Evolutionary conservation across 2,797 vertebrate genomes (phyloP).

Genomic region (Naso thynnoides): DNA sequence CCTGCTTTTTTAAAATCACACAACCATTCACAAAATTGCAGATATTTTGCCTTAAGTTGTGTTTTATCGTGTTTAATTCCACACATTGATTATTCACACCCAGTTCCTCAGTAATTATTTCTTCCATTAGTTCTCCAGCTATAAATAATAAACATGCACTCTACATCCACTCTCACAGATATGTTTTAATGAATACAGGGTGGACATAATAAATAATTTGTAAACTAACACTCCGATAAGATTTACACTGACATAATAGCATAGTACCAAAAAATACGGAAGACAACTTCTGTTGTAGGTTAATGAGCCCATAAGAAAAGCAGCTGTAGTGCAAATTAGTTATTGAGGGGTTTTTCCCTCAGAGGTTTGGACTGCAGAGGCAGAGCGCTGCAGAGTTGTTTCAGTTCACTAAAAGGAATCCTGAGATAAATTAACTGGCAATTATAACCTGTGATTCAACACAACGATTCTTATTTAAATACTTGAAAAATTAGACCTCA

Average conservation of each 20-base stretch:
- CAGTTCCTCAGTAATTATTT: slow-evolving; percentile 17
- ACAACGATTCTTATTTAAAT: slow-evolving; percentile 30
- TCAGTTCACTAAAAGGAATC: slow-evolving; percentile 64
- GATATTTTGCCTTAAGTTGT: slow-evolving; percentile 20
- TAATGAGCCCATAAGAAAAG: slow-evolving; percentile 50
- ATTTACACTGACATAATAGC: slow-evolving; percentile 38
- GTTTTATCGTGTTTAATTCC: slow-evolving; percentile 17
- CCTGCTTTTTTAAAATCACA: slow-evolving; percentile 31
- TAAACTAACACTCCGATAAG: slow-evolving; percentile 46
- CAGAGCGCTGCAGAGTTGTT: slow-evolving; percentile 34
- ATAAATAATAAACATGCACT: slow-evolving; percentile 53
- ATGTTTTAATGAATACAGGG: slow-evolving; percentile 21
- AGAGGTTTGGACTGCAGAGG: slow-evolving; percentile 62
- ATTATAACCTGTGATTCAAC: slow-evolving; percentile 43
- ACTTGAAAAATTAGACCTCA: slow-evolving; percentile 16
- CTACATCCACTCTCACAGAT: slow-evolving; percentile 30
- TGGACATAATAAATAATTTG: slow-evolving; percentile 54
- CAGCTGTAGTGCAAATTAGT: slow-evolving; percentile 79
- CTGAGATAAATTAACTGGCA: slow-evolving; percentile 73
- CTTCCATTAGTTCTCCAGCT: slow-evolving; percentile 13
- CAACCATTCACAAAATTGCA: slow-evolving; percentile 6
- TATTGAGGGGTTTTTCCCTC: slow-evolving; percentile 47
- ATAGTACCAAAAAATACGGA: slow-evolving; percentile 69
- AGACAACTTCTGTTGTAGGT: slow-evolving; percentile 60
- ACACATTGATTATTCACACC: slow-evolving; percentile 29